Base-by-base conservation (phyloP, 2,888 invertebrate species). In the Philereme vetulata region DNA sequence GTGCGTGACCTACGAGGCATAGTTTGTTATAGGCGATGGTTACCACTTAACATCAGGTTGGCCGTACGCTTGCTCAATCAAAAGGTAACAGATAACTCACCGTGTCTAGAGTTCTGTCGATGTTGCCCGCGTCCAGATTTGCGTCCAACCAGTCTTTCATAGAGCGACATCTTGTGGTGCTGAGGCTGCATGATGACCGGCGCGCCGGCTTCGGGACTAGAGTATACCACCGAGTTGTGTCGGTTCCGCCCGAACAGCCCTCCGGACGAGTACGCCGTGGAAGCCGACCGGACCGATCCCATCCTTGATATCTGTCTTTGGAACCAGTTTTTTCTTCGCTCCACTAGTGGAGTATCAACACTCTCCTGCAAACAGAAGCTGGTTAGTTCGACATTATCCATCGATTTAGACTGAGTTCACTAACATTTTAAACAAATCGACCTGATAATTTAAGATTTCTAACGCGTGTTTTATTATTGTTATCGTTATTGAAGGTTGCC, bases 271-370 rank as follows among this genome's bases (percentile, higher is more conserved):
- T 97, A 97, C 0, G 96, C 96, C 0, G 97, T 97, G 0, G 97
- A 96, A 1, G 97, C 96, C 42, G 97, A 97, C 34, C 97, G 93
- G 40, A 96, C 95, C 0, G 97, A 97, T 1, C 97, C 97, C 95
- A 97, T 96, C 71, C 97, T 92, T 8, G 96, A 96, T 68, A 97
- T 95, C 80, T 97, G 97, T 49, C 97, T 93, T 71, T 96, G 96
- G 73, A 97, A 95, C 97, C 97, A 97, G 84, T 96, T 97, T 84
- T 97, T 97, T 42, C 97, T 93, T 55, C 97, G 90, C 81, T 97
- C 97, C 11, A 96, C 97, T 77, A 97, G 93, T 6, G 97, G 97
- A 0, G 97, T 97, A 76, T 97, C 97, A 0, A 97, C 97, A 79
- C 97, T 97, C 88, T 97, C 97, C 97, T 97, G 82, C 34, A 90